A percentile compares a stretch with the other conserved stretches of the same genome.
These are phyloP conservation scores for Aurelia sp. DNA, from an alignment of 30 jellyfish, hydroid and myxozoan genomes.

Conservation along the genomic window DNA sequence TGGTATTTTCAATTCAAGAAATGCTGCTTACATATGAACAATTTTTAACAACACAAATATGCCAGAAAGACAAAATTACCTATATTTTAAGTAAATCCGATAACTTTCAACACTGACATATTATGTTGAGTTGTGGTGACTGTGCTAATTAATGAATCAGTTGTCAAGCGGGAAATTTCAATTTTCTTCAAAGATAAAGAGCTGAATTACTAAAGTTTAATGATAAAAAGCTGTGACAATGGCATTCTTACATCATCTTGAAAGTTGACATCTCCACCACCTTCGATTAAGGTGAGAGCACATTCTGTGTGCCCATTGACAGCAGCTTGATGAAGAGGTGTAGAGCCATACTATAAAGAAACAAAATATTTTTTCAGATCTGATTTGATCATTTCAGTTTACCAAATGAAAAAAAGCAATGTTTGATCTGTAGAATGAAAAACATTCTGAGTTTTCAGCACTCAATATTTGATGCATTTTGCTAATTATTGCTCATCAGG, in stretches of 20 bases:
- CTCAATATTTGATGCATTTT: background rate
- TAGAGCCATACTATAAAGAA: slow-evolving; percentile 63
- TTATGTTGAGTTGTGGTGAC: too few relatives aligned
- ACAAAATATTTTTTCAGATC: background rate
- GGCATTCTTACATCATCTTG: slow-evolving; percentile 81
- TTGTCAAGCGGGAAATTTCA: too few relatives aligned
- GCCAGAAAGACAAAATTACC: too few relatives aligned
- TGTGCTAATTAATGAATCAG: too few relatives aligned
- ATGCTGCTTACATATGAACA: too few relatives aligned
- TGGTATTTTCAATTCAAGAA: too few relatives aligned
- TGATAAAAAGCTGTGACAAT: too few relatives aligned
- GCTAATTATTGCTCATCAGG: too few relatives aligned
- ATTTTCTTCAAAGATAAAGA: too few relatives aligned
- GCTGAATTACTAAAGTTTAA: background rate
- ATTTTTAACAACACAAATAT: too few relatives aligned
- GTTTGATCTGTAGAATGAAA: background rate
- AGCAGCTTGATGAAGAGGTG: slow-evolving; percentile 91
- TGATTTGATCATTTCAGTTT: background rate
- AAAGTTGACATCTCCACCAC: slow-evolving; percentile 73
- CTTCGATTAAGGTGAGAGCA: slow-evolving; percentile 65
- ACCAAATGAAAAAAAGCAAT: background rate
- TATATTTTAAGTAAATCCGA: too few relatives aligned
- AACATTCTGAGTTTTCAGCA: background rate
- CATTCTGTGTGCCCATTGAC: slow-evolving; percentile 89
- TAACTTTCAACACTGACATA: too few relatives aligned